Base-by-base conservation (phyloP, 2,113 vertebrate species). In the Drymodes brunneopygia region DNA sequence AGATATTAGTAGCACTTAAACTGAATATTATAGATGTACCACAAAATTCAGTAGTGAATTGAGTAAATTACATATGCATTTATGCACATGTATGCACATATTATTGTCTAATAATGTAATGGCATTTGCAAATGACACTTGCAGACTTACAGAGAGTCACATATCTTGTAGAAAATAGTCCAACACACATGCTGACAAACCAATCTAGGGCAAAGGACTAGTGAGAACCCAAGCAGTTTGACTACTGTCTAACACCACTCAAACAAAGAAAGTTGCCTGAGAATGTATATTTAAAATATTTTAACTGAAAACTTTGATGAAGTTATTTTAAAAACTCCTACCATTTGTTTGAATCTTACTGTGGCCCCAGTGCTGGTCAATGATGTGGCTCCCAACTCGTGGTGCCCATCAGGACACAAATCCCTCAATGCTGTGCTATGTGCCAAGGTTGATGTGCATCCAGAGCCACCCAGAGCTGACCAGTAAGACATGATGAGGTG, bases 131-230 rank as follows among this genome's bases (percentile, higher is more conserved):
- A 91, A 66, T 53, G 33, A 57, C 66, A 69, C 54, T 70, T 77
- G 6, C 42, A 92, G 62, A 88, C 58, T 91, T 54, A 44, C 92
- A 88, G 51, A 81, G 40, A 82, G 42, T 60, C 33, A 91, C 29
- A 2, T 36, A 70, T 33, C 70, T 72, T 58, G 15, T 40, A 82
- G 78, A 86, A 90, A 85, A 65, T 7, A 88, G 50, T 24, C 25
- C 38, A 62, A n/a, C 12, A 31, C 8, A 65, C 2, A 6, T 15
- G 27, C 25, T 66, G 82, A 72, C 38, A 69, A 90, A 58, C 9
- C n/a, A 66, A 7, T 48, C 22, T 50, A 60, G 17, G 42, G 54
- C 33, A 83, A 88, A 92, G 17, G 27, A 44, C 42, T 79, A 36
- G 18, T 29, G 35, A 86, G 42, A 72, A 88, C 3, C 27, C 22